Evolutionary conservation across 2,888 invertebrate species (phyloP), one percentile per base, ranked within the genome.

Genomic region (Sarcophaga variegata): DNA sequence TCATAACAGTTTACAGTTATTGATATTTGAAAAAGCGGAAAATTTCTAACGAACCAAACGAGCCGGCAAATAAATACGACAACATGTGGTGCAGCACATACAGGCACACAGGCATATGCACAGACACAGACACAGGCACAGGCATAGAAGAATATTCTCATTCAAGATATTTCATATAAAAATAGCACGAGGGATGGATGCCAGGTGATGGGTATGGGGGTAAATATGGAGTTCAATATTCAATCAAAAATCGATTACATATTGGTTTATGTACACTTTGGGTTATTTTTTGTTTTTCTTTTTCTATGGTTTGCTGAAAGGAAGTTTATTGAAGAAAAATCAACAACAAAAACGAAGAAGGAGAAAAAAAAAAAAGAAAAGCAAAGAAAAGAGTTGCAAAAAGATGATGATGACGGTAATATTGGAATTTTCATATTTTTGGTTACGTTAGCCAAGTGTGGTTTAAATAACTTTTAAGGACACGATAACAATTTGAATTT

Each of bases 231-330:
- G 90, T 85, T 89, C 90, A 90, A 93, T 93, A 93, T 93, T 93
- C 93, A 93, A 93, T 93, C 93, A 93, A 93, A 93, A 93, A 93
- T 93, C 93, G 93, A 93, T 93, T 93, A 93, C 91, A 91, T 89
- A 89, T 88, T 88, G 88, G 85, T 79, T 78, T 83, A 77, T 83
- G 83, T 83, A 75, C 77, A 81, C 78, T 80, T 66, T 54, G 17
- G 12, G 37, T 37, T 37, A 37, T 10, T 71, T n/a, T 64, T 45
- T 8, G 14, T 12, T 66, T 66, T 25, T 54, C 17, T n/a, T 22
- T 83, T 83, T 37, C 78, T 67, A 74, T 47, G 10, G 66, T 78
- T 67, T 83, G 59, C 49, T 20, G 69, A 25, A 25, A 71, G 63
- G 47, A 78, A 76, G 66, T 72, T 71, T 22, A 25, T 20, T 83